Conservation (phyloP, 2,888 invertebrate genomes). For the Uropetala carovei region DNA sequence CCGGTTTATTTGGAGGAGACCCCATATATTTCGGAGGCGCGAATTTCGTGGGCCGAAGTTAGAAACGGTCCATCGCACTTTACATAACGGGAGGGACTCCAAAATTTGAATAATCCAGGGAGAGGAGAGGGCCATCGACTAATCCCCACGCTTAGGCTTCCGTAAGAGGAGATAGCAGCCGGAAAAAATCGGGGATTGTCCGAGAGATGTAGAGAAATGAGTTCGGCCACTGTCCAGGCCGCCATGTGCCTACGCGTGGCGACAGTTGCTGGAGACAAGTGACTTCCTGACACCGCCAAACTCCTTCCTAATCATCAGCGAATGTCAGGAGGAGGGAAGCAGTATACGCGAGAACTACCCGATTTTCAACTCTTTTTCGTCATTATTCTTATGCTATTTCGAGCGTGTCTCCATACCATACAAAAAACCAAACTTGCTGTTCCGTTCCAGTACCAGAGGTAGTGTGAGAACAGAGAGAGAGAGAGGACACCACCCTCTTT, state of each 20-base stretch:
- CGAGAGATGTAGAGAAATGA: neutral
- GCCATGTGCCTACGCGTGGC: neutral
- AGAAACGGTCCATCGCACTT: neutral
- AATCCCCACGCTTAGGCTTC: neutral
- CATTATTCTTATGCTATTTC: neutral
- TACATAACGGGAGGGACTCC: neutral
- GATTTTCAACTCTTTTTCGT: neutral
- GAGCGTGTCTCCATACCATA: neutral
- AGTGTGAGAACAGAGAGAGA: no score
- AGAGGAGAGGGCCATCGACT: neutral
- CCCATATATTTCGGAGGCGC: neutral
- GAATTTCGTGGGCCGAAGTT: neutral
- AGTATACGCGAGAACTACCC: neutral
- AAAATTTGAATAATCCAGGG: slow-evolving; percentile 10
- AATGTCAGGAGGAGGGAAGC: neutral
- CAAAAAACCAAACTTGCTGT: no score
- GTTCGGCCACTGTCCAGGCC: neutral
- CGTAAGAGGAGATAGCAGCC: neutral
- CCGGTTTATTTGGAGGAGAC: neutral
- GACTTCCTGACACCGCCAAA: neutral
- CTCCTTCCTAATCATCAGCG: no score
- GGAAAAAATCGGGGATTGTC: neutral
- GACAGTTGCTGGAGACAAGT: neutral
- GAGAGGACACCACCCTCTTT: neutral
- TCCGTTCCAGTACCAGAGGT: no score